Conservation (phyloP, 2,113 vertebrate species). For the Microtus montanus region DNA sequence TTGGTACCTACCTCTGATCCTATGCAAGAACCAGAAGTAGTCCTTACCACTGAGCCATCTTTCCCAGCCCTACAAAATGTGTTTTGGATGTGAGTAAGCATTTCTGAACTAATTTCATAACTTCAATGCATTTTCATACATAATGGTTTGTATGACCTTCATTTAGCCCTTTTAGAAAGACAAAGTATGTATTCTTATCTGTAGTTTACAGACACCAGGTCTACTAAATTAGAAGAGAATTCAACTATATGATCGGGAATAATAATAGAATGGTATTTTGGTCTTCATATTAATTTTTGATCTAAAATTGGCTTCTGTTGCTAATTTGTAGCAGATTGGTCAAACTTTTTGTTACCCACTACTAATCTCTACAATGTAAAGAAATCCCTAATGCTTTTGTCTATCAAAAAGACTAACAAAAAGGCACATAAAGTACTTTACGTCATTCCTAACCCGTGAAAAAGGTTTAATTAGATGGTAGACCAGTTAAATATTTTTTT, state of each 20-base stretch:
- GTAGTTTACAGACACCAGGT: background rate
- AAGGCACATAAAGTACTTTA: background rate
- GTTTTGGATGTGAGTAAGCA: background rate
- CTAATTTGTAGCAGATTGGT: constrained; percentile 11
- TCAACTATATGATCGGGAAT: background rate
- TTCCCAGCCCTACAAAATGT: background rate
- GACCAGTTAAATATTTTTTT: background rate
- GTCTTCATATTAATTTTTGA: constrained; percentile 30
- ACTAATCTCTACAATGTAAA: background rate
- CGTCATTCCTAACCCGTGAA: background rate
- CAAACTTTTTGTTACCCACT: background rate
- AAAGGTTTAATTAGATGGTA: background rate
- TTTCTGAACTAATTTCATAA: background rate
- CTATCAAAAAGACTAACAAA: constrained; percentile 1
- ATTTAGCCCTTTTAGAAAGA: background rate
- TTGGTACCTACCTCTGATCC: background rate
- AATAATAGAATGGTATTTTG: background rate
- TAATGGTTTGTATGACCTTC: background rate
- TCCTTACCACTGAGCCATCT: background rate
- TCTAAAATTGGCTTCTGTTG: background rate
- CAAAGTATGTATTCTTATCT: constrained; percentile 22
- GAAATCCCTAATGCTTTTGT: background rate
- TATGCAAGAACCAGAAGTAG: no score
- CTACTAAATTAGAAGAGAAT: constrained; percentile 23
- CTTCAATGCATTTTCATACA: background rate